A percentile compares a stretch with the other conserved stretches of the same genome.
phyloP scores from a whole-genome alignment of 2,888 invertebrate species.

The Philonicus albiceps region DNA sequence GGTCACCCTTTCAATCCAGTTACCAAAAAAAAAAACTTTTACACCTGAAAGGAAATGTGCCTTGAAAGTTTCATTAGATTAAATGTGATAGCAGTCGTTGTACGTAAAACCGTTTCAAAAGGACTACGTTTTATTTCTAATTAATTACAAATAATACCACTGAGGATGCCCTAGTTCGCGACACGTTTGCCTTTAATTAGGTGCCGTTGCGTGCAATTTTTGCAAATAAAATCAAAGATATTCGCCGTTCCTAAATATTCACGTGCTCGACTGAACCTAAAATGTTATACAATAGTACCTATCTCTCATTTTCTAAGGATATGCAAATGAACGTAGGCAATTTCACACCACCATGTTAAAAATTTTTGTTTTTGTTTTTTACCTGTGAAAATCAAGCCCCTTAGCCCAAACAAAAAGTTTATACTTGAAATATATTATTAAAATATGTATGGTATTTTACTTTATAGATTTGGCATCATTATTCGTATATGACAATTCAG shows the following conservation, averaged over 20 bases:
- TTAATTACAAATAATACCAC: not conserved
- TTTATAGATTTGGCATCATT: too few relatives aligned
- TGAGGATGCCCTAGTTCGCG: not conserved
- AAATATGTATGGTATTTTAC: too few relatives aligned
- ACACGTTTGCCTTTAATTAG: not conserved
- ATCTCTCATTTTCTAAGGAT: not conserved
- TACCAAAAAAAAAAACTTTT: not conserved
- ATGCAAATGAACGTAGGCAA: not conserved
- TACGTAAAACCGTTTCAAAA: not conserved
- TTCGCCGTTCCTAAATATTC: not conserved
- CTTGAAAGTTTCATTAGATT: not conserved
- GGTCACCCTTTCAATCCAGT: not conserved
- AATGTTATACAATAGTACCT: too few relatives aligned
- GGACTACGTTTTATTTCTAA: not conserved
- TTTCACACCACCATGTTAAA: not conserved
- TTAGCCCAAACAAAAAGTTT: too few relatives aligned
- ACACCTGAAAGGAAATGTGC: not conserved
- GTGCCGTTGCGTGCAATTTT: not conserved
- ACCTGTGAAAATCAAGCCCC: too few relatives aligned
- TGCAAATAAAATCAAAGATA: not conserved
- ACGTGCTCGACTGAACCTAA: not conserved
- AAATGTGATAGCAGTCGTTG: not conserved
- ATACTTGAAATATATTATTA: too few relatives aligned
- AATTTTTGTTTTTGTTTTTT: too few relatives aligned
- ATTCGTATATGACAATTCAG: too few relatives aligned